Evolutionary conservation across 2,113 vertebrate genomes (phyloP).

Genomic region (Amia ocellicauda): DNA sequence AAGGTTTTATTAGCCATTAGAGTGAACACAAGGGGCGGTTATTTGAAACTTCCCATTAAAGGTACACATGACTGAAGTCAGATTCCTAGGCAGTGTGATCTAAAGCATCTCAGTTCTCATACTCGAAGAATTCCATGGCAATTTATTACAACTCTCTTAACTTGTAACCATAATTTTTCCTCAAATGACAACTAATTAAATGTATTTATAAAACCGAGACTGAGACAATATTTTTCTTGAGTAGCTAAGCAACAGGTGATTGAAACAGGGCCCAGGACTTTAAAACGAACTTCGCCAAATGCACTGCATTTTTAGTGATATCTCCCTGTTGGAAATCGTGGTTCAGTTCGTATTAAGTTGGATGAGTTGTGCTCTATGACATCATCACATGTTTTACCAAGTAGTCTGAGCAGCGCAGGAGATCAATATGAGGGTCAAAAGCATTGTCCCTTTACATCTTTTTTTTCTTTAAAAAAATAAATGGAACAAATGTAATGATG

Average conservation of each 20-base stretch:
- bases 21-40: constrained; percentile 5
- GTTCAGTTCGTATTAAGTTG: constrained; percentile 77
- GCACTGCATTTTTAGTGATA: constrained; percentile 62
- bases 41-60: constrained; percentile 10
- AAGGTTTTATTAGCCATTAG: too few relatives aligned
- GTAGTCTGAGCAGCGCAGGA: constrained; percentile 46
- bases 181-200: constrained; percentile 41
- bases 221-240: constrained; percentile 76
- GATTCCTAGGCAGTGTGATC: not conserved
- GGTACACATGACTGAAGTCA: constrained; percentile 1
- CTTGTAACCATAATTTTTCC: constrained; percentile 28
- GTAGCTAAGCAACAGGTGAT: constrained; percentile 82
- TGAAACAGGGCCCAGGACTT: constrained; percentile 70
- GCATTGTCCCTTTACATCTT: too few relatives aligned
- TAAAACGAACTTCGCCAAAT: constrained; percentile 62
- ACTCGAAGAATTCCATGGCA: constrained; percentile 21
- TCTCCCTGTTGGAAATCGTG: constrained; percentile 71
- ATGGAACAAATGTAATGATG: too few relatives aligned
- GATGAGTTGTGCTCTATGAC: constrained; percentile 67
- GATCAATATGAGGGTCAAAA: constrained; percentile 11
- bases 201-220: constrained; percentile 47
- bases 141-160: constrained; percentile 22
- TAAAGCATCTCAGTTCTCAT: constrained; percentile 12
- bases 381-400: constrained; percentile 66
- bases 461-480: too few relatives aligned